Evolutionary conservation across 2,797 vertebrate species (phyloP).

Genomic region (Typhlichthys subterraneus): DNA sequence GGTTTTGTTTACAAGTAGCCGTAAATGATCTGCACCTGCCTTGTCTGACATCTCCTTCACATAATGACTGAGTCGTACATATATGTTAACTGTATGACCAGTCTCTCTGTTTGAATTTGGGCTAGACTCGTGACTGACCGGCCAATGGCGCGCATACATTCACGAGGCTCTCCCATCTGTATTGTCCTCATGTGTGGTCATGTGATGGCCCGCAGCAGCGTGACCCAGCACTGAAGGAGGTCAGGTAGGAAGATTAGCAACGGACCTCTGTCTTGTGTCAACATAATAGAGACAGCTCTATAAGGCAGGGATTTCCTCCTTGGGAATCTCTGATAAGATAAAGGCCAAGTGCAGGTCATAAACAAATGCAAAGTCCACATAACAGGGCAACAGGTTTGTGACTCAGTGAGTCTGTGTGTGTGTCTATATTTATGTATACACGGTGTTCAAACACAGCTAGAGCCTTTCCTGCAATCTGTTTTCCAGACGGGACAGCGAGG

Average conservation of each 20-base stretch:
- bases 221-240: conserved; percentile 42
- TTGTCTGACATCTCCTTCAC: conserved; percentile 12
- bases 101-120: neutral
- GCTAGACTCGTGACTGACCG: conserved; percentile 6
- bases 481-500: conserved; percentile 27
- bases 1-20: conserved; percentile 28
- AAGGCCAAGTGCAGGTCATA: conserved; percentile 22
- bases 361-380: neutral
- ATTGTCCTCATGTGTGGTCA: conserved; percentile 53
- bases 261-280: conserved; percentile 63
- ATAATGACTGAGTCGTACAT: conserved; percentile 22
- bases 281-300: conserved; percentile 42
- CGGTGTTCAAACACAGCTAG: neutral
- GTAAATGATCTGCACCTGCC: conserved; percentile 35
- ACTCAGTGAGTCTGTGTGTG: neutral
- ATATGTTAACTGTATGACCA: conserved; percentile 15
- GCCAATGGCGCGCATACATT: conserved; percentile 23
- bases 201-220: conserved; percentile 43
- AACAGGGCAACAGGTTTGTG: neutral
- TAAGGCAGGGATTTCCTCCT: conserved; percentile 31
- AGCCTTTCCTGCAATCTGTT: conserved; percentile 14
- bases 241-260: conserved; percentile 66
- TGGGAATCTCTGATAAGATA: conserved; percentile 20
- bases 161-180: conserved; percentile 15
- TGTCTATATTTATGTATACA: neutral